These are phyloP conservation scores for Stigmatopora nigra DNA, from an alignment of 2,113 vertebrate genomes.

Conservation along the genomic window DNA sequence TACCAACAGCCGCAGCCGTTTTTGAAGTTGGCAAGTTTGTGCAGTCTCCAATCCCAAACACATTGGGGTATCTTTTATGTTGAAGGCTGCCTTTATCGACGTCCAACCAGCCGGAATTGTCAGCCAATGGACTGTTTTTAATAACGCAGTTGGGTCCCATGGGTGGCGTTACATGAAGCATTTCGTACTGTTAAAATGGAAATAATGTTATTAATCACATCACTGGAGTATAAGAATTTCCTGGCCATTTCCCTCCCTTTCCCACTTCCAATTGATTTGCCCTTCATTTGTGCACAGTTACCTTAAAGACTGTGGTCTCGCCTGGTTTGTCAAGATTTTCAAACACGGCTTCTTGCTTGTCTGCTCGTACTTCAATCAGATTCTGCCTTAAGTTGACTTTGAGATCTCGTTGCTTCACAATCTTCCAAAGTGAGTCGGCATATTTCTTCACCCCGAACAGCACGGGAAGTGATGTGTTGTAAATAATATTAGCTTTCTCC, in stretches of 20 bases:
- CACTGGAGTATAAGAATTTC: background rate
- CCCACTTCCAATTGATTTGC: too few species aligned
- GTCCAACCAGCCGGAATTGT: conserved; percentile 82
- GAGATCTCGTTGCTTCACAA: conserved; percentile 76
- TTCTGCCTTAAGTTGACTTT: conserved; percentile 81
- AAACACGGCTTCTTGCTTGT: conserved; percentile 90
- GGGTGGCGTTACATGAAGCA: conserved; percentile 95
- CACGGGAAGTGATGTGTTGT: conserved; percentile 85
- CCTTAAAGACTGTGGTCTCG: conserved; percentile 78
- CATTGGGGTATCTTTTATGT: conserved; percentile 83
- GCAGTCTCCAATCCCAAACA: conserved; percentile 96
- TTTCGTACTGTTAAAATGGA: conserved; percentile 78
- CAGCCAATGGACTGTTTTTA: conserved; percentile 73
- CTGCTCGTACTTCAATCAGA: conserved; percentile 84
- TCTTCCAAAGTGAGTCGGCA: conserved; percentile 79
- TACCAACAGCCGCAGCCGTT: conserved; percentile 89
- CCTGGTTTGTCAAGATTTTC: conserved; percentile 86
- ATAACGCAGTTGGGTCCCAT: conserved; percentile 85
- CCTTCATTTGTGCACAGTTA: conserved; percentile 44
- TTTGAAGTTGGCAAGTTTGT: conserved; percentile 89
- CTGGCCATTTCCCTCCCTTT: background rate
- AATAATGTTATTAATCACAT: background rate
- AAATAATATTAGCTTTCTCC: conserved; percentile 82
- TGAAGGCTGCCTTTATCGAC: conserved; percentile 85
- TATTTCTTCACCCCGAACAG: conserved; percentile 94